A percentile compares a stretch with the other conserved stretches of the same genome.
Conservation (phyloP, 2,113 vertebrate genomes). For the Calypte anna region DNA sequence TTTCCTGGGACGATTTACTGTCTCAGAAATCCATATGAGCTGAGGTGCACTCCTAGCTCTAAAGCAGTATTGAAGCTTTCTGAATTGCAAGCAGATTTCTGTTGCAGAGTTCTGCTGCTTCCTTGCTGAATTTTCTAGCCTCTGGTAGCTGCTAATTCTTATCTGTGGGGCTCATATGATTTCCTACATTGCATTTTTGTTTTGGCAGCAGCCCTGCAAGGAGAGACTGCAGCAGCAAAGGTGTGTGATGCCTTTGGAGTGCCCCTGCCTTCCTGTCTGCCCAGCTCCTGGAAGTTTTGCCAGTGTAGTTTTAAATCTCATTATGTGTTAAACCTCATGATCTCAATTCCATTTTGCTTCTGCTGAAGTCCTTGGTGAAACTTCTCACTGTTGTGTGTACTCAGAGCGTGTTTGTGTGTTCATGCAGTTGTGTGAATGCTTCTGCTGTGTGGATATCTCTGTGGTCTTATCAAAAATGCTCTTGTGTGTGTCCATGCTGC, state of each 20-base stretch:
- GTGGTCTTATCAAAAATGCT: neutral
- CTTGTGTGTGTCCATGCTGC: fast-evolving
- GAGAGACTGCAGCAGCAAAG: neutral
- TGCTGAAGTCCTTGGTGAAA: neutral
- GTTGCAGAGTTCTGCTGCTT: neutral
- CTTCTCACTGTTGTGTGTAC: fast-evolving
- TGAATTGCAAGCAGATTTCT: neutral
- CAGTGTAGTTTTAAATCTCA: neutral
- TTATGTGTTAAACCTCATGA: neutral
- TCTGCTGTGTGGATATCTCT: neutral
- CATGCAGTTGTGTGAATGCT: neutral
- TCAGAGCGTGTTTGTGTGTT: fast-evolving
- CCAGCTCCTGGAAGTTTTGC: neutral
- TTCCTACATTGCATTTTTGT: neutral
- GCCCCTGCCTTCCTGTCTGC: neutral
- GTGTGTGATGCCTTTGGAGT: fast-evolving
- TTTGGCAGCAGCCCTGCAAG: fast-evolving
- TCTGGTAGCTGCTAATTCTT: neutral
- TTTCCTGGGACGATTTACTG: neutral
- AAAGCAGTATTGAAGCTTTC: neutral
- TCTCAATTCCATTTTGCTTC: neutral
- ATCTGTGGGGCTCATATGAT: neutral
- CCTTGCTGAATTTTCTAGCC: neutral
- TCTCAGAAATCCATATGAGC: fast-evolving
- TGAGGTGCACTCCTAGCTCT: neutral